phyloP scores from a whole-genome alignment of 1,140 invertebrate genomes.

The Aricia agestis region DNA sequence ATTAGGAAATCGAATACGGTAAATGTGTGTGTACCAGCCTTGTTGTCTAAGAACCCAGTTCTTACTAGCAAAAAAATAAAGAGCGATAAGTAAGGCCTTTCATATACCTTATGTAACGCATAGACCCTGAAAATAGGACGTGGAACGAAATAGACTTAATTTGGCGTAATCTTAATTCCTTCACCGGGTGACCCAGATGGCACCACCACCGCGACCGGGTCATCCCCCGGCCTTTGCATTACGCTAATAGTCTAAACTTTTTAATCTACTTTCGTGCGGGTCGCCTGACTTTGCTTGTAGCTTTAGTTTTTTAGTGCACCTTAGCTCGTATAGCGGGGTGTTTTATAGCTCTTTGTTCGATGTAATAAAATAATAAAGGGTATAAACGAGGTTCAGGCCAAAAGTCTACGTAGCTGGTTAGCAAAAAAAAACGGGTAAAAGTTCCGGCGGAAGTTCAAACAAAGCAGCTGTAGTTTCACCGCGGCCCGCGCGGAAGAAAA shows the following conservation, averaged over 20 bases:
- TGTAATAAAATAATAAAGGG: not conserved
- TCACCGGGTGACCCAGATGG: not conserved
- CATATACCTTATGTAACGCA: no score
- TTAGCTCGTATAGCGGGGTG: no score
- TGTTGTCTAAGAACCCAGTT: not conserved
- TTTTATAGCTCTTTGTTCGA: not conserved
- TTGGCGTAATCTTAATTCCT: slow-evolving; percentile 3
- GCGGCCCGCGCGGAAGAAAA: no score
- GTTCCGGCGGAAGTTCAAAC: no score
- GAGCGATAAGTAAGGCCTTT: not conserved
- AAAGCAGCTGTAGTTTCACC: no score
- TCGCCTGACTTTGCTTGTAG: not conserved
- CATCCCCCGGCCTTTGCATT: not conserved
- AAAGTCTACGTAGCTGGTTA: no score
- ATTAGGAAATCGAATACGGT: no score
- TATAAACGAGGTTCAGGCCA: no score
- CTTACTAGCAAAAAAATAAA: not conserved
- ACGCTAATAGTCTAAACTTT: not conserved
- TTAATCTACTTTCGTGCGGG: not conserved
- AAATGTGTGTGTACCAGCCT: no score
- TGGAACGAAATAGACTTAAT: not conserved
- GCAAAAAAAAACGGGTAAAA: no score
- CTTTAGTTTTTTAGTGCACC: not conserved
- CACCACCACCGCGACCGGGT: not conserved
- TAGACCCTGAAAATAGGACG: not conserved